These are phyloP conservation scores for Crotalus horridus DNA, from an alignment of 2,113 vertebrate genomes.

Conservation along the genomic window DNA sequence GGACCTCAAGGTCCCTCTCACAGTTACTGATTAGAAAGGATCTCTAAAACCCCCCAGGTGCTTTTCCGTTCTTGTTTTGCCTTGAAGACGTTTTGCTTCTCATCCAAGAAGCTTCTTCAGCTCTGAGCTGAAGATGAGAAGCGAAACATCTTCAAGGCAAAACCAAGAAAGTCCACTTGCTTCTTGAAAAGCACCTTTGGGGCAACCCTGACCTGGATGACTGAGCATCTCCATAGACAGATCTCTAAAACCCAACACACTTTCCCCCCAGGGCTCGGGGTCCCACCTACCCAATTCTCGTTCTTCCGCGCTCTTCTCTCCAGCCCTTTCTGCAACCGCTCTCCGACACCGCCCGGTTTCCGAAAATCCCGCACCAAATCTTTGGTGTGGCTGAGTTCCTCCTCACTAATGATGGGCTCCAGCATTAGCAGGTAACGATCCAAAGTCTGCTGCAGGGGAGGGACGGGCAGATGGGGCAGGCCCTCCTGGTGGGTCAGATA, in stretches of 20 bases:
- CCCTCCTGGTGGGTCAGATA: constrained; percentile 86
- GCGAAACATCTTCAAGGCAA: background rate
- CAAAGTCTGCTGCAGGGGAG: constrained; percentile 85
- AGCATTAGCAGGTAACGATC: constrained; percentile 83
- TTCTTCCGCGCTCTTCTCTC: constrained; percentile 78
- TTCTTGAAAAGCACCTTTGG: background rate
- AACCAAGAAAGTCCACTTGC: background rate
- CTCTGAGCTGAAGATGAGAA: background rate
- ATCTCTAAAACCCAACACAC: too few species aligned
- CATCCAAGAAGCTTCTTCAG: too few species aligned
- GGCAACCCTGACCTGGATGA: background rate
- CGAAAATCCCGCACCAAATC: constrained; percentile 81
- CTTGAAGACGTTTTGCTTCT: too few species aligned
- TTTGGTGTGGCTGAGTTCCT: constrained; percentile 80
- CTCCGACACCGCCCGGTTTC: constrained; percentile 80
- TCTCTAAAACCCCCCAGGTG: background rate
- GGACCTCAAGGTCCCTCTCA: too few species aligned
- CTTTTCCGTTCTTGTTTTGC: background rate
- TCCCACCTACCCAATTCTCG: constrained; percentile 88
- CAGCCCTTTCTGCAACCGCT: constrained; percentile 85
- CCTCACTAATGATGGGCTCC: constrained; percentile 83
- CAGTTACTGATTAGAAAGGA: background rate
- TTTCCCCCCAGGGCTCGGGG: background rate
- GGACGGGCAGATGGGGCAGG: constrained; percentile 82
- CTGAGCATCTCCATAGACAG: background rate